Conservation (phyloP, 2,888 invertebrate genomes). For the Apotomis turbidana region DNA sequence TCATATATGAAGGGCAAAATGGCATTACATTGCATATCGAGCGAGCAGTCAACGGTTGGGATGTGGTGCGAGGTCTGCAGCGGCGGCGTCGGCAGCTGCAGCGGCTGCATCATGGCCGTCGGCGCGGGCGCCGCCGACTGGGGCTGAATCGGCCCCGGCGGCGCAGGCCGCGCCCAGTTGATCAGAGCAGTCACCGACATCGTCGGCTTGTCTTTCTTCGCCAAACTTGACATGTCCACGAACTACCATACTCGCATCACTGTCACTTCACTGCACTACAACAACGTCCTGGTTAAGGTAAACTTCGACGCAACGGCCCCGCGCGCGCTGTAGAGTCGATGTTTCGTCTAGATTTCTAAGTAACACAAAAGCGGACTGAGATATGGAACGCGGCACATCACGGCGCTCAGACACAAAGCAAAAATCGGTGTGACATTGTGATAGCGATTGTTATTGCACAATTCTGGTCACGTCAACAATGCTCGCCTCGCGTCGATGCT, state of each 20-base stretch:
- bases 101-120: constrained; percentile 60
- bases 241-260: constrained; percentile 81
- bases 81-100: constrained; percentile 59
- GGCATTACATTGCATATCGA: constrained; percentile 79
- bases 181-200: constrained; percentile 94
- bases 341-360: constrained; percentile 55
- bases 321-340: constrained; percentile 47
- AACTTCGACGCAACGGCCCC: constrained; percentile 54
- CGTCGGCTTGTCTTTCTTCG: constrained; percentile 94
- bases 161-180: constrained; percentile 86
- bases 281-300: constrained; percentile 46
- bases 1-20: background rate
- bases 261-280: constrained; percentile 64
- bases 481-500: constrained; percentile 63
- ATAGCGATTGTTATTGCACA: constrained; percentile 77
- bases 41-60: constrained; percentile 72
- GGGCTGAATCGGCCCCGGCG: constrained; percentile 64
- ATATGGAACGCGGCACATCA: constrained; percentile 61
- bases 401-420: constrained; percentile 66
- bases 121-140: constrained; percentile 68
- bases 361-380: constrained; percentile 55
- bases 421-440: constrained; percentile 77
- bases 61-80: constrained; percentile 47
- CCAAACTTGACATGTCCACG: constrained; percentile 84
- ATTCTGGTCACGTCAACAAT: constrained; percentile 55